phyloP scores from a whole-genome alignment of 2,888 invertebrate genomes.

The Ormyrus labotus region DNA sequence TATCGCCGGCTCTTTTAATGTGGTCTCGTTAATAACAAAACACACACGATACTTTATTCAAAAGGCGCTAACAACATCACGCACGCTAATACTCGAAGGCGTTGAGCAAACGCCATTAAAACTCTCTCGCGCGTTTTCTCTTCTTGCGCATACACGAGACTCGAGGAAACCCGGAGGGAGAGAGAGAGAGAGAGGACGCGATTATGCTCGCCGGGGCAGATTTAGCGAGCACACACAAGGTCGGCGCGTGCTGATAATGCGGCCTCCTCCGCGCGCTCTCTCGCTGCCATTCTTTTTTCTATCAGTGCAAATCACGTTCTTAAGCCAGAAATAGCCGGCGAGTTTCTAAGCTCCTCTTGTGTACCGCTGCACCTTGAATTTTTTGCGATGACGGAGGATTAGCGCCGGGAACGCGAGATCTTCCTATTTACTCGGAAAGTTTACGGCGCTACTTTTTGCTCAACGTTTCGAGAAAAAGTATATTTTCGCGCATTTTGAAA shows the following conservation, averaged over 20 bases:
- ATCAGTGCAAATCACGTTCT: constrained; percentile 41
- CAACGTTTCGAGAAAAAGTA: too few relatives aligned
- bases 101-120: constrained; percentile 66
- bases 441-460: too few relatives aligned
- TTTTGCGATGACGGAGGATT: too few relatives aligned
- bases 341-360: too few relatives aligned
- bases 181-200: constrained; percentile 58
- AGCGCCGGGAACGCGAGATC: too few relatives aligned
- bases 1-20: too few relatives aligned
- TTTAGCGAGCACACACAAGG: constrained; percentile 73
- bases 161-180: background rate
- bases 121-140: constrained; percentile 58
- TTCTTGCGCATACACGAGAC: constrained; percentile 37
- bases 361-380: too few relatives aligned
- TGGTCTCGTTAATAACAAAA: background rate
- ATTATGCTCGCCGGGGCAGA: constrained; percentile 68
- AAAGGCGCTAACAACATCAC: constrained; percentile 37
- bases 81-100: constrained; percentile 48
- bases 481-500: too few relatives aligned
- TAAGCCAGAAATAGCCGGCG: constrained; percentile 34
- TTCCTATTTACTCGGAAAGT: too few relatives aligned
- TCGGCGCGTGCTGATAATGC: constrained; percentile 74
- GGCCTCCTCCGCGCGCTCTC: constrained; percentile 63
- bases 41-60: constrained; percentile 28
- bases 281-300: constrained; percentile 47